Evolutionary conservation across 2,888 invertebrate species (phyloP).

Genomic region (Drosophila anomalata): DNA sequence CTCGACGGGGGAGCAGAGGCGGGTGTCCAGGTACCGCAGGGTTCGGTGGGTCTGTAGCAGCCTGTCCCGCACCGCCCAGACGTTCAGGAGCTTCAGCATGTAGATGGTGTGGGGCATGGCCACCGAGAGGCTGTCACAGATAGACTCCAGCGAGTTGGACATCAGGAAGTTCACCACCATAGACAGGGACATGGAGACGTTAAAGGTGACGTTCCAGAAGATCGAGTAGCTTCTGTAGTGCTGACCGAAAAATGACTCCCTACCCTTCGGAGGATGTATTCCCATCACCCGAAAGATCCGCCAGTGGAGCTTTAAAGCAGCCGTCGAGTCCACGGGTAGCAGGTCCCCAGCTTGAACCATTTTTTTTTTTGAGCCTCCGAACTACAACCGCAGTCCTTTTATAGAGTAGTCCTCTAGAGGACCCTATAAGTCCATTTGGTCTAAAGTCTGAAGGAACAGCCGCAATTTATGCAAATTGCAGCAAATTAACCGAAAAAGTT

Average conservation of each 20-base stretch:
- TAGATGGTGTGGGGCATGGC: slow-evolving; percentile 53
- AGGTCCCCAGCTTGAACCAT: slow-evolving; percentile 15
- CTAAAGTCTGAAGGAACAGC: neutral
- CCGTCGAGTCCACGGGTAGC: slow-evolving; percentile 43
- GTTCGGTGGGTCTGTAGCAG: slow-evolving; percentile 55
- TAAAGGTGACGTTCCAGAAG: slow-evolving; percentile 49
- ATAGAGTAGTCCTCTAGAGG: neutral
- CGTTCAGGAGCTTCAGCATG: slow-evolving; percentile 68
- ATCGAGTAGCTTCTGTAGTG: slow-evolving; percentile 63
- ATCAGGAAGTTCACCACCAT: slow-evolving; percentile 55
- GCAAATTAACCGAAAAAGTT: slow-evolving; percentile 51
- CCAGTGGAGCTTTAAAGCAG: slow-evolving; percentile 76
- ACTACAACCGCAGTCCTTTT: slow-evolving; percentile 10
- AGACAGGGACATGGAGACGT: slow-evolving; percentile 49
- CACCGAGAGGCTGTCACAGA: slow-evolving; percentile 70
- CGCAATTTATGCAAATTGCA: slow-evolving; percentile 61
- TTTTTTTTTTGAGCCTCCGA: neutral
- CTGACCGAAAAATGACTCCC: slow-evolving; percentile 42
- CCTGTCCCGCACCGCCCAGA: slow-evolving; percentile 49
- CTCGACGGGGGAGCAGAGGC: slow-evolving; percentile 56
- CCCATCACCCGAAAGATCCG: slow-evolving; percentile 72
- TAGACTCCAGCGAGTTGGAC: slow-evolving; percentile 56
- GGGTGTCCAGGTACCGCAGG: slow-evolving; percentile 65
- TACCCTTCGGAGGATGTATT: slow-evolving; percentile 51
- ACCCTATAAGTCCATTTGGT: slow-evolving; percentile 19